Evolutionary conservation across 2,113 vertebrate genomes (phyloP), one percentile per base, ranked within the genome.

Genomic region (Leptobrachium leishanense): DNA sequence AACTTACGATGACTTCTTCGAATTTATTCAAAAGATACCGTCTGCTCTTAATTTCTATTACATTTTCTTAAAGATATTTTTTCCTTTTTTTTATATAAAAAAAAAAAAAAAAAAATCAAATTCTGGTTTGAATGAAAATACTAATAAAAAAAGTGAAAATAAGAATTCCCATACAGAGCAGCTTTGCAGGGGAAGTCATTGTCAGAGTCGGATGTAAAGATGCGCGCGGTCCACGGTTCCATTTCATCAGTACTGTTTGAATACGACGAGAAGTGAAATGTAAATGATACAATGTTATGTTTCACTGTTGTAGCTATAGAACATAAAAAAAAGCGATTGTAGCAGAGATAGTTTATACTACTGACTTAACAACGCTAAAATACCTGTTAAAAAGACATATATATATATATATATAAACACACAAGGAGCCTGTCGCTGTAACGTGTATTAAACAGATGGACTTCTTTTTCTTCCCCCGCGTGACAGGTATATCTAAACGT

Each of bases 271-370:
- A 89, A 90, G 92, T 94, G 93, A 95, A 90, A 92, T 95, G 93
- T 95, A 93, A 92, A 94, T 94, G 92, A 95, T 53, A 86, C 91
- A 94, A 90, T 88, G 86, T 94, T 91, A 91, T 92, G 91, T 95
- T 94, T 94, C 93, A 93, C 94, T 93, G 91, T 91, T 92, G 92
- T 96, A 95, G 93, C 91, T 95, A 89, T 89, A 87, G 88, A 92
- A 31, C 20, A 31, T 31, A 31, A 90, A 82, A 87, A 89, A 92
- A 90, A 90, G 76, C 53, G 82, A 90, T 81, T 95, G 96, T 95
- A 94, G 88, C 92, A 94, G 91, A 95, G 88, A 93, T 93, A 94
- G 92, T 90, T 92, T 93, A 91, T 95, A 95, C 94, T 95, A 94
- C 94, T 95, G 95, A 96, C 92, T 95, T 93, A 94, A 95, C 91